These are phyloP conservation scores for Microplitis deprimator DNA, from an alignment of 2,888 invertebrate species.

Conservation along the genomic window DNA sequence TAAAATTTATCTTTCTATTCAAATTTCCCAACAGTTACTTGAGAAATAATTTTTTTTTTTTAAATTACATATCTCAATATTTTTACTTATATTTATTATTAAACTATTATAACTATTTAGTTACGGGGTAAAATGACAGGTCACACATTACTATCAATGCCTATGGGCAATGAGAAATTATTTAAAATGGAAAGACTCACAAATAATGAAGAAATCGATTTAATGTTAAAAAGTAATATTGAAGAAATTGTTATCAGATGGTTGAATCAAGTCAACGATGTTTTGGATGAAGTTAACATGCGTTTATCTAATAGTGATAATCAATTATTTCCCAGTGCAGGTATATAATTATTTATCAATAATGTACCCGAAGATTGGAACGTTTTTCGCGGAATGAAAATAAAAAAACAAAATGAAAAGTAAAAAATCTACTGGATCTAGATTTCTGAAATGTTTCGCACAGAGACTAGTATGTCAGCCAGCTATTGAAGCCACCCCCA, in stretches of 20 bases:
- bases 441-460: no score
- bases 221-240: slow-evolving; percentile 83
- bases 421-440: no score
- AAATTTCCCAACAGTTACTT: not conserved
- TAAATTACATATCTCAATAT: not conserved
- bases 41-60: slow-evolving; percentile 7
- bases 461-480: no score
- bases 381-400: not conserved
- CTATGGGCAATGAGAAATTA: slow-evolving; percentile 81
- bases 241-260: slow-evolving; percentile 92
- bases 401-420: not conserved
- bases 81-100: slow-evolving; percentile 22
- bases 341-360: slow-evolving; percentile 40
- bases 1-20: slow-evolving; percentile 8
- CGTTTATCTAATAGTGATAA: slow-evolving; percentile 79
- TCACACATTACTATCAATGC: slow-evolving; percentile 89
- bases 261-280: slow-evolving; percentile 84
- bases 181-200: slow-evolving; percentile 75
- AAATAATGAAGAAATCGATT: slow-evolving; percentile 74
- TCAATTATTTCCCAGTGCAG: slow-evolving; percentile 78
- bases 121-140: slow-evolving; percentile 88
- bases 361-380: no score
- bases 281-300: slow-evolving; percentile 83
- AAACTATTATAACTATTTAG: slow-evolving; percentile 60
- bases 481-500: no score